Conservation (phyloP, 2,888 invertebrate species). For the Petrolisthes manimaculis region DNA sequence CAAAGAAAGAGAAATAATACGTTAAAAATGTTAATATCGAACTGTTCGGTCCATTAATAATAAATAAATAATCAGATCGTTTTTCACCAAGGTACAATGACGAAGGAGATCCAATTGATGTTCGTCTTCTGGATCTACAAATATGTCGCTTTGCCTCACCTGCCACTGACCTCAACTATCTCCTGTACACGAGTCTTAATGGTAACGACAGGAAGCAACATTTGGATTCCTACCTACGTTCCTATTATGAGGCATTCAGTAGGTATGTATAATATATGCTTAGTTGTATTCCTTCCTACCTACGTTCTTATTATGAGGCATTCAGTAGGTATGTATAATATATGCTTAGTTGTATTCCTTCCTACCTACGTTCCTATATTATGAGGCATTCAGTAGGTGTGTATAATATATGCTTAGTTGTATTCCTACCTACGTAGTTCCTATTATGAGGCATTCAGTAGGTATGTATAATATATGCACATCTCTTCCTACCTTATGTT, state of each 20-base stretch:
- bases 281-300: neutral
- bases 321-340: neutral
- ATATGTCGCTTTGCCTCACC: constrained; percentile 30
- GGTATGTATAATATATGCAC: too few relatives aligned
- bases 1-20: neutral
- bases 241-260: constrained; percentile 43
- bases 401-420: too few relatives aligned
- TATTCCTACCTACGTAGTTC: constrained; percentile 11
- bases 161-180: constrained; percentile 58
- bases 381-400: too few relatives aligned
- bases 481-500: too few relatives aligned
- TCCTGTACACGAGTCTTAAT: constrained; percentile 56
- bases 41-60: neutral
- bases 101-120: constrained; percentile 40
- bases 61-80: neutral
- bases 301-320: neutral
- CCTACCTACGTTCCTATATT: neutral
- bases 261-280: too few relatives aligned
- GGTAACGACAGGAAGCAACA: constrained; percentile 43
- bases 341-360: too few relatives aligned
- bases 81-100: constrained; percentile 50
- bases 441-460: constrained; percentile 47
- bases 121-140: constrained; percentile 57
- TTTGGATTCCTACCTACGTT: constrained; percentile 19
- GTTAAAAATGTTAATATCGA: too few relatives aligned